Base-by-base conservation (phyloP, 1,140 invertebrate genomes). In the Harlomillsia oculata region DNA sequence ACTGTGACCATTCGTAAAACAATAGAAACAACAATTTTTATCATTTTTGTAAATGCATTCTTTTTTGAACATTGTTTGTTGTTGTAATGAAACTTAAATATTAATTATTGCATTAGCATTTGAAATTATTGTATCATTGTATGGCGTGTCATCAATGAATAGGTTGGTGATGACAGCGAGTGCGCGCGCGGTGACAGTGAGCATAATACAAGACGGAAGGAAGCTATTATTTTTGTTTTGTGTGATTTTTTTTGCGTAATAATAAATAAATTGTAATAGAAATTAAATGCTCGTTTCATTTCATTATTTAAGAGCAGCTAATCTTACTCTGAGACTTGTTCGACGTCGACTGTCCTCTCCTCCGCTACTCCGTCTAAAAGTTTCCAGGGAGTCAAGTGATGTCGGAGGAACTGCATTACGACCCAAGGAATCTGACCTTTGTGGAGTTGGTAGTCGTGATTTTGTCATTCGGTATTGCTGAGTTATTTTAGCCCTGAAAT, bases 251-350 rank as follows among this genome's bases (percentile, higher is more conserved):
- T n/a, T n/a, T n/a, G n/a, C n/a, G n/a, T n/a, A n/a, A n/a, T 34
- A 8, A 34, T 34, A 34, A 8, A 6, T 34, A 34, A 8, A 34
- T 6, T 8, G 14, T 34, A 34, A 34, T 14, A 34, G 6, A 8
- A 34, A 14, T 8, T 14, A 34, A 34, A 14, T 14, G 14, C 6
- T 34, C 14, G 14, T 34, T 8, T 8, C 6, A 14, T 8, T 34
- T 8, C 6, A 8, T 34, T 34, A 8, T 34, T 34, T 34, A 8
- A 8, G 14, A 8, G 14, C 40, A 40, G 49, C 39, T 45, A 39
- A 46, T 62, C 63, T 62, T 65, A 65, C 64, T 59, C 64, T 41
- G 14, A 65, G 56, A 56, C 60, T 60, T 9, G 60, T 62, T 25
- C 58, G 46, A 44, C 64, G 49, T 40, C 60, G 45, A 53, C 45